Evolutionary conservation across 2,888 invertebrate genomes (phyloP), one percentile per base, ranked within the genome.

Genomic region (Clanis bilineata): DNA sequence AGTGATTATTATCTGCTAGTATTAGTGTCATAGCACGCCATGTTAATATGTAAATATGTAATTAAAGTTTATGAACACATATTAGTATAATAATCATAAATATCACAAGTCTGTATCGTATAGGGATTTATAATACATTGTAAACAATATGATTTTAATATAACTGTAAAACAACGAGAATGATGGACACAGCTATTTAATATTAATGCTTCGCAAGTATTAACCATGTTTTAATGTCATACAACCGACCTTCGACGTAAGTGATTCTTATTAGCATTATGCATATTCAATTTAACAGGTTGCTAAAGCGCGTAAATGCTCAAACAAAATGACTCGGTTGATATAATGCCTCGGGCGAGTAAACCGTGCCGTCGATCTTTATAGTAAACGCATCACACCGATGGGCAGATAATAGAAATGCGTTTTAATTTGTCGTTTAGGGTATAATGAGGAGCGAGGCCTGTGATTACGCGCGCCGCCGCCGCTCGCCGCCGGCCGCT

Each of bases 371-470:
- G 72, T 66, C 71, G 74, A 76, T 73, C 32, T 51, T 51, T 51
- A 51, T 51, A 51, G 51, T 51, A 51, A 51, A 76, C 78, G 78
- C 79, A 82, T 84, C 84, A 86, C 81, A 85, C 83, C 84, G 85
- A 84, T 85, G 86, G 87, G 69, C 83, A 86, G 90, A 90, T 92
- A 91, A 91, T 91, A 91, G 91, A 91, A 92, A 90, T 83, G 88
- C 90, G 88, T 86, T 90, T 92, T 92, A 92, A 92, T 91, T 92
- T 92, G 91, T 92, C 91, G 91, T 92, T 92, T 92, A 91, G 88
- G 86, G 86, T 80, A 90, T 91, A 92, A 93, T 93, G 90, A 92
- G 88, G 79, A 80, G 77, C 79, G 77, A 72, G 91, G 88, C 90
- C 93, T 93, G 93, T 93, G 92, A 93, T 93, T 93, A 93, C 81